Evolutionary conservation across 2,888 invertebrate genomes (phyloP).

Genomic region (Drosophila nr. perissopoda): DNA sequence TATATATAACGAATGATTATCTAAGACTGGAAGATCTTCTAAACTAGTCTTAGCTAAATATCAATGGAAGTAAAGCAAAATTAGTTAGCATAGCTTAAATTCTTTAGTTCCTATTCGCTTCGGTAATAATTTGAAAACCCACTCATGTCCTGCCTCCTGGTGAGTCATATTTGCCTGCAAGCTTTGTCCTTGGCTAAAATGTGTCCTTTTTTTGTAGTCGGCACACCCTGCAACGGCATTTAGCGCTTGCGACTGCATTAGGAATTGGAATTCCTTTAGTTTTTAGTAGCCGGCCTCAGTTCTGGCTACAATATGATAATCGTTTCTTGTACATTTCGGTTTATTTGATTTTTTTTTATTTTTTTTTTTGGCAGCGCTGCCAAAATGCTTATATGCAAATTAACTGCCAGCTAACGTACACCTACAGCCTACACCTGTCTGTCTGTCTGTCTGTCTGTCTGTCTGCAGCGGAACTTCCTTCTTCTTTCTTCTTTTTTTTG

Average conservation of each 20-base stretch:
- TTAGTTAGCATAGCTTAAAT: not conserved
- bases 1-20: not conserved
- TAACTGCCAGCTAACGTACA: conserved; percentile 41
- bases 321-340: conserved; percentile 7
- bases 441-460: conserved; percentile 16
- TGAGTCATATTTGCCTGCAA: conserved; percentile 19
- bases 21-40: not conserved
- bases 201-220: conserved; percentile 13
- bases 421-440: not conserved
- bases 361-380: conserved; percentile 44
- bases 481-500: conserved; percentile 24
- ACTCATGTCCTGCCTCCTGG: conserved; percentile 3
- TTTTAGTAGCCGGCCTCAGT: conserved; percentile 11
- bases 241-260: conserved; percentile 27
- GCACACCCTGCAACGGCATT: conserved; percentile 22
- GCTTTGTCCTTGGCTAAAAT: conserved; percentile 28
- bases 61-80: not conserved
- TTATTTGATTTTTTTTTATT: not conserved
- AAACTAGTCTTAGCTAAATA: not conserved
- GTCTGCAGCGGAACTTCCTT: conserved; percentile 16
- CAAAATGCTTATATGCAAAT: conserved; percentile 68
- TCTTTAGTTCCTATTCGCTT: too few relatives aligned
- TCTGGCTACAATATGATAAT: conserved; percentile 14
- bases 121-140: not conserved
- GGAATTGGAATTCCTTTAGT: conserved; percentile 22